Conservation (phyloP, 2,113 vertebrate species). For the Gadus macrocephalus region DNA sequence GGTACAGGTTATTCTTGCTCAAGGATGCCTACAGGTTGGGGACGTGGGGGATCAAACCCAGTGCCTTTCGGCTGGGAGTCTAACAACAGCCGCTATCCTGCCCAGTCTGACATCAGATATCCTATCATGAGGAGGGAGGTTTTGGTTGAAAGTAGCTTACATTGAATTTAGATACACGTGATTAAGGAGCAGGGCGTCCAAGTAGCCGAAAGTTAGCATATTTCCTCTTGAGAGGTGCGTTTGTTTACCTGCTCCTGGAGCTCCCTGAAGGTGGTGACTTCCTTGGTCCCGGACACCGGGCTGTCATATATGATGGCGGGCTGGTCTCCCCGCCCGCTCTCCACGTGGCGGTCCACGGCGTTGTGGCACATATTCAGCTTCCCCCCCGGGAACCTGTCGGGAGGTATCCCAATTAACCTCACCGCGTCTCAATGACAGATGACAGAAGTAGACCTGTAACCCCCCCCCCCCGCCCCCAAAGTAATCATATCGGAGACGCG, state of each 20-base stretch:
- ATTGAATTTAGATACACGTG: too few relatives aligned
- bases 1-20: too few relatives aligned
- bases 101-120: too few relatives aligned
- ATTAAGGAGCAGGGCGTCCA: too few relatives aligned
- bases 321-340: slow-evolving; percentile 82
- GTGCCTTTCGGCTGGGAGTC: too few relatives aligned
- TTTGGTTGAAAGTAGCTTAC: too few relatives aligned
- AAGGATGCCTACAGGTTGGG: too few relatives aligned
- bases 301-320: slow-evolving; percentile 91
- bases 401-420: neutral
- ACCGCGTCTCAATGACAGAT: neutral
- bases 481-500: neutral
- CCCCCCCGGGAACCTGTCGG: slow-evolving; percentile 86
- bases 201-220: too few relatives aligned
- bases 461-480: neutral
- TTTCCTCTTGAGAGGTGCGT: neutral
- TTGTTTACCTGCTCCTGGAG: slow-evolving; percentile 81
- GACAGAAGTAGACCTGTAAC: neutral
- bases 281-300: slow-evolving; percentile 85
- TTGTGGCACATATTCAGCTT: slow-evolving; percentile 94
- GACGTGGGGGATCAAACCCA: too few relatives aligned
- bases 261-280: slow-evolving; percentile 82
- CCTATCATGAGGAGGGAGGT: too few relatives aligned
- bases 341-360: slow-evolving; percentile 89
- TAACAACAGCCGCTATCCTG: too few relatives aligned